Percentiles rank a stretch among this genome's conserved stretches.
Evolutionary conservation across 2,888 invertebrate species (phyloP).

Genomic region (Platycheirus rosarum): DNA sequence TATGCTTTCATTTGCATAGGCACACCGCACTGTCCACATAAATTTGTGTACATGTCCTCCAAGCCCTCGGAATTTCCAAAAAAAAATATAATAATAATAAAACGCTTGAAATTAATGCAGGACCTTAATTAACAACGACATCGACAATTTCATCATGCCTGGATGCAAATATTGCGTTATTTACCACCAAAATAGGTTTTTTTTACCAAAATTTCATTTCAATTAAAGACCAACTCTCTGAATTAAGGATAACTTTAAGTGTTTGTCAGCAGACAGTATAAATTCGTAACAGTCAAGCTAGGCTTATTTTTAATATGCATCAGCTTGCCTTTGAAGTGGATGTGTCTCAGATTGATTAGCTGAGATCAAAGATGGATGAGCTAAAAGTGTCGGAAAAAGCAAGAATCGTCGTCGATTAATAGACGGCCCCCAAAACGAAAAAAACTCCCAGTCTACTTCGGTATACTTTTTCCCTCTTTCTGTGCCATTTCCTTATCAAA

Average conservation of each 20-base stretch:
- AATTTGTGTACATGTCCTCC: slow-evolving; percentile 10
- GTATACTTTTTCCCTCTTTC: slow-evolving; percentile 4
- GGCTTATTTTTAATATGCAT: slow-evolving; percentile 19
- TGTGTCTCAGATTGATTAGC: slow-evolving; percentile 64
- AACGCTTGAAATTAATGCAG: slow-evolving; percentile 39
- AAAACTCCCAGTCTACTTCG: not conserved
- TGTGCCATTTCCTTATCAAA: slow-evolving; percentile 23
- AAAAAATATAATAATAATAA: slow-evolving; percentile 9
- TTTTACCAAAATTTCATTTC: slow-evolving; percentile 9
- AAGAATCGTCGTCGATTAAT: slow-evolving; percentile 42
- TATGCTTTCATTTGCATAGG: slow-evolving; percentile 67
- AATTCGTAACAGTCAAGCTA: not conserved
- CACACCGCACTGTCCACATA: slow-evolving; percentile 21
- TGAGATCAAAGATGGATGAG: slow-evolving; percentile 31
- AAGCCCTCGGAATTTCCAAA: not conserved
- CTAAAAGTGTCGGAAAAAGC: slow-evolving; percentile 8
- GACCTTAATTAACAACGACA: slow-evolving; percentile 60
- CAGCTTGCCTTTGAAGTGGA: slow-evolving; percentile 29
- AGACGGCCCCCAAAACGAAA: not conserved
- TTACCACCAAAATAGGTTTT: slow-evolving; percentile 32
- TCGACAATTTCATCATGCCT: slow-evolving; percentile 35
- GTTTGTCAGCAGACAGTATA: not conserved
- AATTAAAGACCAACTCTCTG: slow-evolving; percentile 36
- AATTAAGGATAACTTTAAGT: slow-evolving; percentile 4
- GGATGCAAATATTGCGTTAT: slow-evolving; percentile 53